phyloP scores from a whole-genome alignment of 2,113 vertebrate genomes.

The Manacus vitellinus region DNA sequence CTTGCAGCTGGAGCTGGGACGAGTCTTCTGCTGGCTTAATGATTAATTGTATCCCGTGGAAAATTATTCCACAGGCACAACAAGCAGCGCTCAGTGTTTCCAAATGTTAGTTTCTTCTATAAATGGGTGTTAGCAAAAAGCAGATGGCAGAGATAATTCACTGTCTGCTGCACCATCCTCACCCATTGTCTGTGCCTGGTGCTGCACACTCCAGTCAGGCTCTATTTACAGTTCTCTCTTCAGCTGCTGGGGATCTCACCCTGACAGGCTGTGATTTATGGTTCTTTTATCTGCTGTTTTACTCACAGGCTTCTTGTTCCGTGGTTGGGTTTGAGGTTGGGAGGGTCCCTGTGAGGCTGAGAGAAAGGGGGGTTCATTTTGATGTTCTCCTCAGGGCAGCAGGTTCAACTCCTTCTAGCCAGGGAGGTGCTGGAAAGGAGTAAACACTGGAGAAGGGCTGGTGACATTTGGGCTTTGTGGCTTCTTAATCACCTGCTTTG shows the following conservation, averaged over 20 bases:
- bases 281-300: neutral
- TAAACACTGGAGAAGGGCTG: neutral
- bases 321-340: neutral
- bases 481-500: neutral
- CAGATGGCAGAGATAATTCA: slow-evolving; percentile 64
- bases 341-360: neutral
- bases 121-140: slow-evolving; percentile 56
- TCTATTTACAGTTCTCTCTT: neutral
- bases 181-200: neutral
- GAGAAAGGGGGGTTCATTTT: neutral
- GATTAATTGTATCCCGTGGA: slow-evolving; percentile 41
- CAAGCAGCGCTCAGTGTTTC: slow-evolving; percentile 23
- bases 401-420: neutral
- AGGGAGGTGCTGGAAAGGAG: neutral
- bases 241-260: neutral
- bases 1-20: neutral
- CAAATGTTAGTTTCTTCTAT: slow-evolving; percentile 60
- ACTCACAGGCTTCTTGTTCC: neutral
- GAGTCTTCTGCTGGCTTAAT: neutral
- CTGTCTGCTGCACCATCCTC: neutral
- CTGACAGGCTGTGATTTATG: neutral
- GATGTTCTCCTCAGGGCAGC: neutral
- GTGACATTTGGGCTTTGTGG: neutral
- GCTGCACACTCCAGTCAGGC: neutral
- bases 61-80: slow-evolving; percentile 40